Percentiles rank a stretch among this genome's conserved stretches.
Evolutionary conservation across 2,888 invertebrate genomes (phyloP).

Genomic region (Sicus ferrugineus): DNA sequence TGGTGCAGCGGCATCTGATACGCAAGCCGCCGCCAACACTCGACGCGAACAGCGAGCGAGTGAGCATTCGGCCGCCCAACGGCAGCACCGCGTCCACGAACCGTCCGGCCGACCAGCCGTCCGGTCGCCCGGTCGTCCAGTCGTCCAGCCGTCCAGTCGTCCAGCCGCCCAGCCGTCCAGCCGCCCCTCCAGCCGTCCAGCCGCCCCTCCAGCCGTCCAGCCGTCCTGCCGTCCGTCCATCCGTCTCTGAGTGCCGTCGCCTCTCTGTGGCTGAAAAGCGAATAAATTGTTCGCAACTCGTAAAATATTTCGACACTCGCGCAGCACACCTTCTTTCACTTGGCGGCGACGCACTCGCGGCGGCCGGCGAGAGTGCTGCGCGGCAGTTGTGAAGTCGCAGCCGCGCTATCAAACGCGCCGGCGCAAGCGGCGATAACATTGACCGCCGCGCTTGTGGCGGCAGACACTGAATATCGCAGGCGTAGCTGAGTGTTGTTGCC

Average conservation of each 20-base stretch:
- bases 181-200: no score
- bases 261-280: slow-evolving; percentile 52
- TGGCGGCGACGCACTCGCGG: background rate
- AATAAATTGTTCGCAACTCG: slow-evolving; percentile 50
- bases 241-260: background rate
- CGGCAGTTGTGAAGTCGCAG: slow-evolving; percentile 7
- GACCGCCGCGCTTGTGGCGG: background rate
- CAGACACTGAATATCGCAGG: background rate
- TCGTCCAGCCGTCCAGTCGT: no score
- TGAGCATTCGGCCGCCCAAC: background rate
- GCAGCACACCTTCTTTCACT: slow-evolving; percentile 11
- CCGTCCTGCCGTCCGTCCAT: background rate
- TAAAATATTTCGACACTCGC: slow-evolving; percentile 44
- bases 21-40: slow-evolving; percentile 23
- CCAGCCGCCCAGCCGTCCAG: background rate
- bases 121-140: no score
- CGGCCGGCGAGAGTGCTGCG: background rate
- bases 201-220: no score
- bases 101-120: no score
- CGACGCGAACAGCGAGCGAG: no score
- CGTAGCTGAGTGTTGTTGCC: background rate
- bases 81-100: no score
- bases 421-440: background rate
- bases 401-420: background rate
- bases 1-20: slow-evolving; percentile 19